These are phyloP conservation scores for Dissostichus mawsoni DNA, from an alignment of 2,113 vertebrate species.

Conservation along the genomic window DNA sequence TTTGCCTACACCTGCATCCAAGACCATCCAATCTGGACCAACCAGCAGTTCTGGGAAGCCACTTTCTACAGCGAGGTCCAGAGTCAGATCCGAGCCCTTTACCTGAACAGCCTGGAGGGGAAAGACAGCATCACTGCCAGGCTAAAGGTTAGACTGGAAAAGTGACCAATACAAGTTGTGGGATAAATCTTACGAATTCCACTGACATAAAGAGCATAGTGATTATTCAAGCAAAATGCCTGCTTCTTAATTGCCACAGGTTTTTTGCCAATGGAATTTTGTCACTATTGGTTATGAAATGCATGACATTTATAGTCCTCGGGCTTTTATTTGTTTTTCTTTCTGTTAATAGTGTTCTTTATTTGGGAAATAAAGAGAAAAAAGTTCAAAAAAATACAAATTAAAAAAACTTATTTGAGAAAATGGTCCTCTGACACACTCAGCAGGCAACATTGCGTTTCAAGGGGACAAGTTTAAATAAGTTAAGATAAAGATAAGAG, in stretches of 20 bases:
- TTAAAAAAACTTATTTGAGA: background rate
- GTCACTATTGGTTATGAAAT: background rate
- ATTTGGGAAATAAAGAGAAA: background rate
- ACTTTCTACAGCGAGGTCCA: constrained; percentile 98
- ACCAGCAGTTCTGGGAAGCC: constrained; percentile 98
- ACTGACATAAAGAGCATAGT: background rate
- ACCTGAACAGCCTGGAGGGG: constrained; percentile 89
- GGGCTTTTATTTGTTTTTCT: background rate
- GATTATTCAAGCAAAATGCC: background rate
- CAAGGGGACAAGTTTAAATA: background rate
- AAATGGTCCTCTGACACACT: background rate
- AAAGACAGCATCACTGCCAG: constrained; percentile 79
- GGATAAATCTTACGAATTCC: background rate
- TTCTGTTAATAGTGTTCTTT: too few species aligned
- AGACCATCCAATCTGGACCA: constrained; percentile 97
- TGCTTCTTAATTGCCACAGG: background rate
- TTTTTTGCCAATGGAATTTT: background rate
- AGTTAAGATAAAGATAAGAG: too few species aligned
- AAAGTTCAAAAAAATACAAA: background rate
- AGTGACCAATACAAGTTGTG: background rate
- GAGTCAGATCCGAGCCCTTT: constrained; percentile 93
- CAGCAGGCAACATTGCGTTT: background rate
- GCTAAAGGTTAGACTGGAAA: constrained; percentile 84
- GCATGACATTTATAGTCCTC: background rate
- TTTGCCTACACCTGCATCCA: constrained; percentile 98